Evolutionary conservation across 2,888 invertebrate genomes (phyloP).

Genomic region (Anaspis maculata): DNA sequence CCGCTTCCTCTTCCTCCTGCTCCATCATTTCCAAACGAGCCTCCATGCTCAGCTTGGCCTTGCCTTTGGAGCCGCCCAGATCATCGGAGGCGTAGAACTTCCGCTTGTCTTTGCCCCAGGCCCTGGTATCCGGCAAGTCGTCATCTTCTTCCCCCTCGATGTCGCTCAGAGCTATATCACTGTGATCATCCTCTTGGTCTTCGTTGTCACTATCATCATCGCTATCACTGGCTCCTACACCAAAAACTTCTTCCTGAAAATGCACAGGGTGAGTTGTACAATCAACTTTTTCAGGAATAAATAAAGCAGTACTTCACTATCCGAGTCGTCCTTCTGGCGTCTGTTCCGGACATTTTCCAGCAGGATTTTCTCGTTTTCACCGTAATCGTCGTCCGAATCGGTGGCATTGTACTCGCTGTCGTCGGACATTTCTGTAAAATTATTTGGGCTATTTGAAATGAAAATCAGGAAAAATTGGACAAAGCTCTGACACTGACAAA

Average conservation of each 20-base stretch:
- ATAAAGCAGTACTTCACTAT: conserved; percentile 37
- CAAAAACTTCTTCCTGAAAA: conserved; percentile 52
- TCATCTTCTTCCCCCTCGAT: conserved; percentile 66
- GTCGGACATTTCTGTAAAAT: no score
- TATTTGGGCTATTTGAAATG: no score
- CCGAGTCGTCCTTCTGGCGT: conserved; percentile 47
- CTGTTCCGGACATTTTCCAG: conserved; percentile 52
- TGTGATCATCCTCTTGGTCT: conserved; percentile 43
- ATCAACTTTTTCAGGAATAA: conserved; percentile 3
- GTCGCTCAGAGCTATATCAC: conserved; percentile 58
- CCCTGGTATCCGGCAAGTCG: conserved; percentile 69
- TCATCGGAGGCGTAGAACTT: conserved; percentile 83
- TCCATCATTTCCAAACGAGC: conserved; percentile 68
- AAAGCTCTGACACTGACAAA: no score
- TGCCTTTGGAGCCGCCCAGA: conserved; percentile 58
- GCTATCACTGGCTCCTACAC: conserved; percentile 39
- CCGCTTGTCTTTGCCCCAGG: conserved; percentile 79
- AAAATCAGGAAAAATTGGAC: no score
- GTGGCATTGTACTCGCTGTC: conserved; percentile 53
- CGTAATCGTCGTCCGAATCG: conserved; percentile 67
- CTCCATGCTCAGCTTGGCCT: no score
- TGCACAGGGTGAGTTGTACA: conserved; percentile 1
- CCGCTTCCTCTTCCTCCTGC: conserved; percentile 77
- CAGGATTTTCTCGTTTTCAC: conserved; percentile 54
- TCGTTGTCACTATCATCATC: conserved; percentile 42